Percentiles rank a stretch among this genome's conserved stretches.
These are phyloP conservation scores for Acromyrmex charruanus DNA, from an alignment of 1,140 invertebrate species.

Conservation along the genomic window DNA sequence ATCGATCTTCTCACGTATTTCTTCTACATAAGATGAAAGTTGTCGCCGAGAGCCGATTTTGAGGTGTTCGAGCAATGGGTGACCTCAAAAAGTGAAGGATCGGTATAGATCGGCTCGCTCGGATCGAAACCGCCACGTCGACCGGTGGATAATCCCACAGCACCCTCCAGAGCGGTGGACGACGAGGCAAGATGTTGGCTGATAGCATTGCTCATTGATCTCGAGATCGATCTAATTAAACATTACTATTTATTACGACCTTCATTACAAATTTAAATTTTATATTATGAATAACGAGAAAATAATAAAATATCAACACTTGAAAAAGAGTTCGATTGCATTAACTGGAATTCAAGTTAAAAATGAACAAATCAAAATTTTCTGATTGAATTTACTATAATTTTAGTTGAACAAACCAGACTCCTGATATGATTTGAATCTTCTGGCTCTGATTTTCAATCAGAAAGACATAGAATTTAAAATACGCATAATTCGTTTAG, in stretches of 20 bases:
- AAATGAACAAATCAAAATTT: no score
- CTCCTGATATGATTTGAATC: no score
- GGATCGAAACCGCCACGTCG: conserved; percentile 89
- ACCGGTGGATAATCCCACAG: conserved; percentile 78
- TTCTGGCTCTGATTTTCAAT: no score
- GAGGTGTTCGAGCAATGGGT: conserved; percentile 87
- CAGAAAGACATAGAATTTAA: neutral
- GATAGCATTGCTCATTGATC: conserved; percentile 81
- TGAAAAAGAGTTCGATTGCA: no score
- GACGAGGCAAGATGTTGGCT: conserved; percentile 74
- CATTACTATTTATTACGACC: neutral
- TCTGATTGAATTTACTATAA: no score
- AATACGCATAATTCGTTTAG: neutral
- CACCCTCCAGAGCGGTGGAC: conserved; percentile 79
- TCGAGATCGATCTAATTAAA: conserved; percentile 79
- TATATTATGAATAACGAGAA: neutral
- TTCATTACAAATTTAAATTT: neutral
- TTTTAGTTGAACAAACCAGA: no score
- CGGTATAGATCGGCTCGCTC: conserved; percentile 97
- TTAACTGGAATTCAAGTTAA: no score
- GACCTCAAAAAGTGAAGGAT: conserved; percentile 95
- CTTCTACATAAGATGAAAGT: conserved; percentile 82
- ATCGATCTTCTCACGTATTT: neutral
- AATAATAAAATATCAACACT: neutral
- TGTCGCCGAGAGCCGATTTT: conserved; percentile 82